Evolutionary conservation across 2,113 vertebrate species (phyloP).

Genomic region (Polypterus senegalus): DNA sequence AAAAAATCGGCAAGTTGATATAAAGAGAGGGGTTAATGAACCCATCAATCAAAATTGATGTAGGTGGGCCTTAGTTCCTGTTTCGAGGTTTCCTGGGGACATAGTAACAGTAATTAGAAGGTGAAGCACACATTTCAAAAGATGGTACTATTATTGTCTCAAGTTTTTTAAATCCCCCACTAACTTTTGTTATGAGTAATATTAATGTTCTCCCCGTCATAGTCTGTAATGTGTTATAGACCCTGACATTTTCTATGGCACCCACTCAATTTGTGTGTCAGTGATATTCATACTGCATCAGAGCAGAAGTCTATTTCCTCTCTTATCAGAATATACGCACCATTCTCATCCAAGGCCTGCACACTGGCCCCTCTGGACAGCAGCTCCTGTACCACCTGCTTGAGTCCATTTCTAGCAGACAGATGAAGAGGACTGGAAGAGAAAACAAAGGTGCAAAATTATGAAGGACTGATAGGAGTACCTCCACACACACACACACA

Average conservation of each 20-base stretch:
- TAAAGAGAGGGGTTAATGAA: no score
- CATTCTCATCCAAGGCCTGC: constrained; percentile 78
- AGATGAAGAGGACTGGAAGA: constrained; percentile 77
- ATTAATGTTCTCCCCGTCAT: not conserved
- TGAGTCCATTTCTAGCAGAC: constrained; percentile 79
- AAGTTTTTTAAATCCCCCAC: constrained; percentile 13
- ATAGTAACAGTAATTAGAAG: no score
- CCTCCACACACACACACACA: constrained; percentile 21
- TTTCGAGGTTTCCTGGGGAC: not conserved
- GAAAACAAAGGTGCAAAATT: constrained; percentile 7
- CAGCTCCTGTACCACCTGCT: constrained; percentile 78
- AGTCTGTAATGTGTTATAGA: no score
- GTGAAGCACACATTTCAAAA: no score
- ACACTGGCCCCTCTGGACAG: constrained; percentile 79
- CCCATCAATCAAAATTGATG: not conserved
- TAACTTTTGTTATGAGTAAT: constrained; percentile 9
- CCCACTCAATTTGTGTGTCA: not conserved
- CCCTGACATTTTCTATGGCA: not conserved
- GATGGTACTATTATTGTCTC: no score
- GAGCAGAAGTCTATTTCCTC: constrained; percentile 12
- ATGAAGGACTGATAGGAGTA: constrained; percentile 14
- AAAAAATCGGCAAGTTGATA: no score
- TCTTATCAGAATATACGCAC: constrained; percentile 46
- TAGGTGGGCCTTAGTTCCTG: not conserved
- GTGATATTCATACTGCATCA: not conserved